These are phyloP conservation scores for Pantherophis alleghaniensis DNA, from an alignment of 2,797 vertebrate genomes.

Conservation along the genomic window DNA sequence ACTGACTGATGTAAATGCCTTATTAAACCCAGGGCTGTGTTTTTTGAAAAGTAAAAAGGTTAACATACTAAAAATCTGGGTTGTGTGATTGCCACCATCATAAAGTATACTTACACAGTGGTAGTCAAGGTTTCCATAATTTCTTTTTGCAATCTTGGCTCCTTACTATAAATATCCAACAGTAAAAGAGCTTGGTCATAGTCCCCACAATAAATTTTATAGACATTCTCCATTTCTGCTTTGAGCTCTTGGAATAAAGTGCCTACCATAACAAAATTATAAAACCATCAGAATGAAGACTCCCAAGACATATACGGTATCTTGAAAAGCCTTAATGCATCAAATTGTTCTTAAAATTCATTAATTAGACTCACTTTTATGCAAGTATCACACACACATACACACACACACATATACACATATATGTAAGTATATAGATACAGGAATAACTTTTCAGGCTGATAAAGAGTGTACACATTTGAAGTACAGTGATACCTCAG, in stretches of 20 bases:
- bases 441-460: neutral
- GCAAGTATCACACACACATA: neutral
- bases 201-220: conserved; percentile 87
- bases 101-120: conserved; percentile 80
- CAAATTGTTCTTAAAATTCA: neutral
- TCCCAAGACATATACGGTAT: neutral
- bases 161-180: conserved; percentile 84
- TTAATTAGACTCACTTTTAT: neutral
- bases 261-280: conserved; percentile 71
- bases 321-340: neutral
- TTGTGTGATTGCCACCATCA: neutral
- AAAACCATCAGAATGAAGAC: neutral
- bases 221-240: conserved; percentile 83
- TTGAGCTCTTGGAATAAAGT: conserved; percentile 85
- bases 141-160: conserved; percentile 79
- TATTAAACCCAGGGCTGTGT: neutral
- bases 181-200: conserved; percentile 80
- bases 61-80: neutral
- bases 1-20: neutral
- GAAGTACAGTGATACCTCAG: neutral
- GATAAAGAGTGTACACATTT: neutral
- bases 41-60: conserved; percentile 2
- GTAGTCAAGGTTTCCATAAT: conserved; percentile 77
- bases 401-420: too few species aligned
- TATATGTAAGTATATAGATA: neutral